These are phyloP conservation scores for Molossus alvarezi DNA, from an alignment of 2,797 vertebrate genomes.

Conservation along the genomic window DNA sequence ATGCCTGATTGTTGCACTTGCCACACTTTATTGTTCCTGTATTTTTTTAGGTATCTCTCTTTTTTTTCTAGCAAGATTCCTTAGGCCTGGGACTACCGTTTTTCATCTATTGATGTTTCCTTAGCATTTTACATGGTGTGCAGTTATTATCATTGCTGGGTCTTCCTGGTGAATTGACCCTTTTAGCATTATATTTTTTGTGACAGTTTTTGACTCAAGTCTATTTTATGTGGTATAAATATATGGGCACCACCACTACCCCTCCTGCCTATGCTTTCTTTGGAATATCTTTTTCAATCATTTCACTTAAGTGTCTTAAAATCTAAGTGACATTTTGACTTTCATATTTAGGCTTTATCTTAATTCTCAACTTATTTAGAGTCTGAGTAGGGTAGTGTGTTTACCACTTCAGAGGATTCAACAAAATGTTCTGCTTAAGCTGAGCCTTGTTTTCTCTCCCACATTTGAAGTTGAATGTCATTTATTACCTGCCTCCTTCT, in stretches of 20 bases:
- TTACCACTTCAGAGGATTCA: neutral
- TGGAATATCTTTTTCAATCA: neutral
- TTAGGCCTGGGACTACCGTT: neutral
- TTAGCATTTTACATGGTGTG: neutral
- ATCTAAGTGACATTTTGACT: neutral
- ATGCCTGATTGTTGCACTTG: neutral
- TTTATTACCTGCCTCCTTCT: neutral
- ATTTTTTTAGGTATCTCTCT: neutral
- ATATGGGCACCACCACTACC: neutral
- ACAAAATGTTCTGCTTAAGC: neutral
- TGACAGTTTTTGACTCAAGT: neutral
- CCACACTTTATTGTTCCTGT: neutral
- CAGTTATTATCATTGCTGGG: neutral
- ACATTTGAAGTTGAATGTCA: neutral
- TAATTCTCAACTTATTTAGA: conserved; percentile 10
- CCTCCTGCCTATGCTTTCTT: neutral
- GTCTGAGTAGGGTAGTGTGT: neutral
- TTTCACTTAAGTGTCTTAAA: neutral
- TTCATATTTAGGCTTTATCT: neutral
- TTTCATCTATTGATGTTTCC: neutral
- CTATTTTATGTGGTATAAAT: neutral
- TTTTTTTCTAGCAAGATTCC: neutral
- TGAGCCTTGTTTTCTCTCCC: neutral
- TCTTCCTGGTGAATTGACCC: neutral
- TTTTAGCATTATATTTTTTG: neutral